These are phyloP conservation scores for Hypena proboscidalis DNA, from an alignment of 2,888 invertebrate genomes.

Conservation along the genomic window DNA sequence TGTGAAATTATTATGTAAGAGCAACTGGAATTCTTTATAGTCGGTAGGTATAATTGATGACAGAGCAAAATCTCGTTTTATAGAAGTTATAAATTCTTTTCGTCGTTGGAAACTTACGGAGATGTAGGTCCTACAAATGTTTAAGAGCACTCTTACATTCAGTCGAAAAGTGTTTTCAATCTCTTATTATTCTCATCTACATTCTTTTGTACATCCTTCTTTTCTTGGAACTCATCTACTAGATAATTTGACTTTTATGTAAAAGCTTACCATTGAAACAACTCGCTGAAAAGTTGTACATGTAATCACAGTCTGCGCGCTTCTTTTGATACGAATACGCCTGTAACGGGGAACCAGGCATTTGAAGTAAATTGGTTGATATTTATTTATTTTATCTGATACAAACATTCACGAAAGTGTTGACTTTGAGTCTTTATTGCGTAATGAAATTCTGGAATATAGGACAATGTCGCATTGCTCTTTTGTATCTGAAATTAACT, in stretches of 20 bases:
- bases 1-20: conserved; percentile 14
- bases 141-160: conserved; percentile 49
- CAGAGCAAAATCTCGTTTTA: conserved; percentile 42
- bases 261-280: neutral
- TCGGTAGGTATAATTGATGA: conserved; percentile 44
- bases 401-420: conserved; percentile 20
- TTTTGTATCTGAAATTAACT: conserved; percentile 32
- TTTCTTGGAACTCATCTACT: neutral
- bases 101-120: conserved; percentile 48
- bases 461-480: conserved; percentile 18
- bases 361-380: too few relatives aligned
- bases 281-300: too few relatives aligned
- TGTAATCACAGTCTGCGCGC: too few relatives aligned
- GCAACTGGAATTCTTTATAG: conserved; percentile 18
- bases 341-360: too few relatives aligned
- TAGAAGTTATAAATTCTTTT: conserved; percentile 53
- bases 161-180: conserved; percentile 47
- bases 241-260: conserved; percentile 5
- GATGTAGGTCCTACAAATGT: conserved; percentile 46
- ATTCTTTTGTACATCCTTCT: conserved; percentile 15
- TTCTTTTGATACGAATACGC: too few relatives aligned
- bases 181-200: conserved; percentile 44
- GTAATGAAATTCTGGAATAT: conserved; percentile 26
- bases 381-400: conserved; percentile 14
- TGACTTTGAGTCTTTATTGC: conserved; percentile 14